These are phyloP conservation scores for Antrozous pallidus DNA, from an alignment of 2,797 vertebrate species.

Conservation along the genomic window DNA sequence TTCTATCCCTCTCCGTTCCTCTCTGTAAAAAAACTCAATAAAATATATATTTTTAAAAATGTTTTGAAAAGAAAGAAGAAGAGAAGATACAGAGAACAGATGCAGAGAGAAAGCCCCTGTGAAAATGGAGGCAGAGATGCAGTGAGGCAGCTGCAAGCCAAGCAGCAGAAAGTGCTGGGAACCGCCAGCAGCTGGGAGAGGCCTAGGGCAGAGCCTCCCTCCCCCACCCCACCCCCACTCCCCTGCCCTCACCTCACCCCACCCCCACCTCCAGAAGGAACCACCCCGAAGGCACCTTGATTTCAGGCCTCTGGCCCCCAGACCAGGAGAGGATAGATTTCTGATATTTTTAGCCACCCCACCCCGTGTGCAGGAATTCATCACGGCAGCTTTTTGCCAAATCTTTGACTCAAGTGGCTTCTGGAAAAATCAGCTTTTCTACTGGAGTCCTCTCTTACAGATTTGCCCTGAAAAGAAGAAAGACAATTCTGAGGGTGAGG, in stretches of 20 bases:
- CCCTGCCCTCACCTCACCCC: no score
- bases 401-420: neutral
- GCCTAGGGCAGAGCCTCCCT: neutral
- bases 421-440: neutral
- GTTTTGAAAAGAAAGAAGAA: neutral
- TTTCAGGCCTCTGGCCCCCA: neutral
- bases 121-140: neutral
- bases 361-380: neutral
- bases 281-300: neutral
- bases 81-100: neutral
- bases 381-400: neutral
- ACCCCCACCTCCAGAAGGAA: neutral
- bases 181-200: neutral
- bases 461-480: neutral
- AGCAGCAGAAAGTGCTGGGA: no score
- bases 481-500: neutral
- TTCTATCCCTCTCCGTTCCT: no score
- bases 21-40: no score
- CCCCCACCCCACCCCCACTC: no score
- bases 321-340: neutral
- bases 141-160: neutral
- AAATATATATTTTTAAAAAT: neutral
- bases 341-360: neutral
- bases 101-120: neutral
- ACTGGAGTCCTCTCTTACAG: neutral